phyloP scores from a whole-genome alignment of 2,113 vertebrate genomes.

The Uria lomvia region DNA sequence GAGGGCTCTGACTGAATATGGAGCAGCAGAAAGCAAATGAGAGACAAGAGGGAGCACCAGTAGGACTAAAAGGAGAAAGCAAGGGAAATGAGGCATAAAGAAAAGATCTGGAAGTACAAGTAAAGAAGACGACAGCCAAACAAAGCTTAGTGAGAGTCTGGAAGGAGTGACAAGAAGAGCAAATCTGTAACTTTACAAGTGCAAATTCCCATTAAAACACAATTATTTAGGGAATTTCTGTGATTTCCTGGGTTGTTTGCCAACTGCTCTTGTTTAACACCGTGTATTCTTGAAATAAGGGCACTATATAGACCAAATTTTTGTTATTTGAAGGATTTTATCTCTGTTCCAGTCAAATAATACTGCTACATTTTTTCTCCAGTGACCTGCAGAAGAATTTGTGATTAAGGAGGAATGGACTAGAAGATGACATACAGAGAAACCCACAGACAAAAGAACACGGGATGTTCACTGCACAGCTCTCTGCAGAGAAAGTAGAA shows the following conservation, averaged over 20 bases:
- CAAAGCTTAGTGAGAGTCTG: not conserved
- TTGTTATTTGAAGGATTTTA: not conserved
- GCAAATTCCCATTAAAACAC: not conserved
- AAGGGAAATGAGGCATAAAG: not conserved
- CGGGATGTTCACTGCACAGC: not conserved
- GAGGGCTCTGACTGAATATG: not conserved
- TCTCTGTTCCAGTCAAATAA: not conserved
- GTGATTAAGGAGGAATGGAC: constrained; percentile 17
- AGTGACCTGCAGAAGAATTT: constrained; percentile 65
- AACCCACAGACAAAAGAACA: not conserved
- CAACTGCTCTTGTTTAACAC: not conserved
- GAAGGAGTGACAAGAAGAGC: not conserved
- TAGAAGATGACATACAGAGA: not conserved
- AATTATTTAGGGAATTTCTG: not conserved
- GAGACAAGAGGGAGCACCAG: not conserved
- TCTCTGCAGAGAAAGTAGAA: constrained; percentile 9
- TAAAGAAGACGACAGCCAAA: not conserved
- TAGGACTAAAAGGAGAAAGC: not conserved
- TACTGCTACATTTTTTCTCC: not conserved
- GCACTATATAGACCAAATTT: not conserved
- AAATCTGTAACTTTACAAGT: not conserved
- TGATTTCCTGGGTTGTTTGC: not conserved
- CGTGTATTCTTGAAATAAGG: not conserved
- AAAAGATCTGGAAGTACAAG: not conserved
- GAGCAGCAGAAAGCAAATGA: not conserved